These are phyloP conservation scores for Stichodactyla helianthus DNA, from an alignment of 64 coral and sea anemone genomes.

Conservation along the genomic window DNA sequence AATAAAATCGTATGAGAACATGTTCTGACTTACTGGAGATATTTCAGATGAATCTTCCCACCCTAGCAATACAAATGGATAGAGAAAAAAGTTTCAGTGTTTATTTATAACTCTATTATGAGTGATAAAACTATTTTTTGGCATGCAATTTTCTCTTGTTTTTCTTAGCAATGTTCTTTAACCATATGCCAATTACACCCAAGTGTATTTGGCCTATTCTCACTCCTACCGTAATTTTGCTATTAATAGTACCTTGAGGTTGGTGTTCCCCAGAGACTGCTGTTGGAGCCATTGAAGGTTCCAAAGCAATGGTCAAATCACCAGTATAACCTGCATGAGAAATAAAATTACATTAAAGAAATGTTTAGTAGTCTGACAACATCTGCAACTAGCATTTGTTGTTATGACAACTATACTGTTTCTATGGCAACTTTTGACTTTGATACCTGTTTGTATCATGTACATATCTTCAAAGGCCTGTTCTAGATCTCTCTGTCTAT, in stretches of 20 bases:
- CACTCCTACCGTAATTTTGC: no score
- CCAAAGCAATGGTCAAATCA: slow-evolving; percentile 70
- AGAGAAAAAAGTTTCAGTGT: no score
- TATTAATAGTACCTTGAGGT: neutral
- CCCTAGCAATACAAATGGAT: neutral
- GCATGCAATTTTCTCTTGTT: neutral
- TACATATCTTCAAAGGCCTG: slow-evolving; percentile 99
- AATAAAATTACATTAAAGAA: neutral
- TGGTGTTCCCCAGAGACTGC: neutral
- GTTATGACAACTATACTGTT: neutral
- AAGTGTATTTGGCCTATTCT: no score
- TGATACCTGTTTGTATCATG: slow-evolving; percentile 90
- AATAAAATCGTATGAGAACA: neutral
- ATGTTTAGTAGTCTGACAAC: neutral
- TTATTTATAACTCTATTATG: neutral
- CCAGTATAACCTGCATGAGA: slow-evolving; percentile 56
- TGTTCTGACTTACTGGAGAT: neutral
- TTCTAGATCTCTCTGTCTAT: slow-evolving; percentile 84
- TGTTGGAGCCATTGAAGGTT: neutral
- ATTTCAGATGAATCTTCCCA: neutral
- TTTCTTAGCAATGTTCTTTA: neutral
- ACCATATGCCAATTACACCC: no score
- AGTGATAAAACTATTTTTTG: neutral
- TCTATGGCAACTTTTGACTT: neutral
- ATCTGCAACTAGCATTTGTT: neutral